A percentile compares a stretch with the other conserved stretches of the same genome.
phyloP scores from a whole-genome alignment of 2,113 vertebrate genomes.

The Aythya baeri region DNA sequence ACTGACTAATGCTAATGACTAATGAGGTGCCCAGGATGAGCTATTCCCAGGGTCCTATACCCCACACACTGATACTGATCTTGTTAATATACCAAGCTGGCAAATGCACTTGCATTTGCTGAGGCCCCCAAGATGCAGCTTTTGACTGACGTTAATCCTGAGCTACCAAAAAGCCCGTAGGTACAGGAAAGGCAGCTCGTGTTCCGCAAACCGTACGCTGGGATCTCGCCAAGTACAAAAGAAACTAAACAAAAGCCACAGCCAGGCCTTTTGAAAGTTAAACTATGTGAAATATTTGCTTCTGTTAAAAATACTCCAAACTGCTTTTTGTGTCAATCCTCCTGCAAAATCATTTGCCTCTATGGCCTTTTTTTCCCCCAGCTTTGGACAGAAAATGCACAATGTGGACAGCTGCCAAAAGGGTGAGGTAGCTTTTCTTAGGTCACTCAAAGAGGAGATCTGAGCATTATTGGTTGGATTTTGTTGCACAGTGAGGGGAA shows the following conservation, averaged over 20 bases:
- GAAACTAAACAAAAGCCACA: constrained; percentile 30
- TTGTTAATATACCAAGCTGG: background rate
- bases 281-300: constrained; percentile 40
- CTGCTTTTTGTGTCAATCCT: background rate
- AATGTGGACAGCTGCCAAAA: constrained; percentile 8
- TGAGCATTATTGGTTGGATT: background rate
- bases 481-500: background rate
- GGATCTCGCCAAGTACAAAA: constrained; percentile 38
- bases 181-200: constrained; percentile 34
- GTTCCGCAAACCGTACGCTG: background rate
- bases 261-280: constrained; percentile 54
- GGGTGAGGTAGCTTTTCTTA: background rate
- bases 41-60: background rate
- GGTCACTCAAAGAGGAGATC: background rate
- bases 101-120: background rate
- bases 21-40: background rate
- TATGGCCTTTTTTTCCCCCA: background rate
- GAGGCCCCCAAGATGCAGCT: background rate
- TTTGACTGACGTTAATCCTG: background rate
- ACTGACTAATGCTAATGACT: background rate
- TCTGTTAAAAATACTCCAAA: constrained; percentile 31
- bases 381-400: background rate
- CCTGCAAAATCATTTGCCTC: constrained; percentile 7
- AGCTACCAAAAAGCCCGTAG: background rate
- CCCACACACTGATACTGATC: background rate